phyloP scores from a whole-genome alignment of 2,888 invertebrate genomes.

The Myathropa florea region DNA sequence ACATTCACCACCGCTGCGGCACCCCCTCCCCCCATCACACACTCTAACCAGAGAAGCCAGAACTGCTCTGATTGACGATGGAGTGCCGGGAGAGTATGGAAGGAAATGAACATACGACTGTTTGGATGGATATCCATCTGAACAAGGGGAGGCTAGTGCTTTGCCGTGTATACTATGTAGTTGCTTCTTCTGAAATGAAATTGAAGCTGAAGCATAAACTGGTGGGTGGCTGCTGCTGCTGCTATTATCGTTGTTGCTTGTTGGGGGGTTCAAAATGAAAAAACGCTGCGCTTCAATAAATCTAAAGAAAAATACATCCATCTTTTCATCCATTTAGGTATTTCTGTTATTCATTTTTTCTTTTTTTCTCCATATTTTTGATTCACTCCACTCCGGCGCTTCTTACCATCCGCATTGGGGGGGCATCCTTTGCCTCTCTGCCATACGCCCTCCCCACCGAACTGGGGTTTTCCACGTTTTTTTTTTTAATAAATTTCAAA shows the following conservation, averaged over 20 bases:
- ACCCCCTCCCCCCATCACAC: no score
- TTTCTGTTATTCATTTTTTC: slow-evolving; percentile 15
- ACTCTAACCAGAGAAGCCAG: no score
- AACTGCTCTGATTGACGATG: background rate
- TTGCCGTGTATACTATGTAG: no score
- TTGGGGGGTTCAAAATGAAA: slow-evolving; percentile 11
- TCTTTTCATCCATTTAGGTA: slow-evolving; percentile 58
- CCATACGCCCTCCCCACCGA: no score
- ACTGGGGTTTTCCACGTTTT: slow-evolving; percentile 30
- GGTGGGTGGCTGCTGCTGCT: background rate
- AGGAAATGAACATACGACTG: background rate
- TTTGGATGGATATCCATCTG: no score
- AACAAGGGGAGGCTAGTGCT: background rate
- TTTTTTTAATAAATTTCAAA: slow-evolving; percentile 57
- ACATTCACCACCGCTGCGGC: background rate
- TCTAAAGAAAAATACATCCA: slow-evolving; percentile 68
- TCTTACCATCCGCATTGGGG: no score
- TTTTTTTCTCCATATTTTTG: no score
- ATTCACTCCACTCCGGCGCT: no score
- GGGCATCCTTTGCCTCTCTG: no score
- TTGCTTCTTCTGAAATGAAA: background rate
- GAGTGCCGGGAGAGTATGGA: background rate
- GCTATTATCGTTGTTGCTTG: slow-evolving; percentile 50
- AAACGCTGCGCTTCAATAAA: slow-evolving; percentile 55
- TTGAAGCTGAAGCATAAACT: background rate